Percentiles rank a stretch among this genome's conserved stretches.
phyloP scores from a whole-genome alignment of 2,113 vertebrate genomes.

The Sterna hirundo region DNA sequence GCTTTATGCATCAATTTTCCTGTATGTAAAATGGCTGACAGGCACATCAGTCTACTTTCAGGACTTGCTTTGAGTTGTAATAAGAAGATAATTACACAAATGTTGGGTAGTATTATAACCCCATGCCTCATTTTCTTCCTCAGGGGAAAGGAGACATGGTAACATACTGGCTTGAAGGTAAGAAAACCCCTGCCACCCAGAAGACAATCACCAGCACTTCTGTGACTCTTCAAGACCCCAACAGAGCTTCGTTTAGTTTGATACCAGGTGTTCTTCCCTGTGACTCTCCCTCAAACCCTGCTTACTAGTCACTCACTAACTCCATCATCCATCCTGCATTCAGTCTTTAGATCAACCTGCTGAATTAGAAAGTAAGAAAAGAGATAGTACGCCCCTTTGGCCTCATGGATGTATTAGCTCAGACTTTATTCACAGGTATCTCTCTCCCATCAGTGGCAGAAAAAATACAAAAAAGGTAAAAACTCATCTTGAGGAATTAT shows the following conservation, averaged over 20 bases:
- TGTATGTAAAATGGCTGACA: neutral
- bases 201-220: slow-evolving; percentile 29
- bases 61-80: neutral
- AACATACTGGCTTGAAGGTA: slow-evolving; percentile 85
- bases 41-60: neutral
- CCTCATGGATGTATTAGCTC: neutral
- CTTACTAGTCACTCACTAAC: slow-evolving; percentile 2
- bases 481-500: neutral
- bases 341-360: neutral
- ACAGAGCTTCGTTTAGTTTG: slow-evolving; percentile 32
- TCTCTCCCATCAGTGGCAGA: neutral
- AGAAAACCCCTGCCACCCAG: slow-evolving; percentile 45
- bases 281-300: slow-evolving; percentile 38
- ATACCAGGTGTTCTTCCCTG: slow-evolving; percentile 68
- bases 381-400: neutral
- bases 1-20: neutral
- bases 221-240: neutral
- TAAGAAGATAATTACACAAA: neutral
- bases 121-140: neutral
- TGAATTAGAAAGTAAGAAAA: neutral
- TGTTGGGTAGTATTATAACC: neutral
- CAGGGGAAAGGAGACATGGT: slow-evolving; percentile 87
- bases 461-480: neutral
- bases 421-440: neutral
- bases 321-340: neutral